phyloP scores from a whole-genome alignment of 2,797 vertebrate genomes.

The Sarcoramphus papa region DNA sequence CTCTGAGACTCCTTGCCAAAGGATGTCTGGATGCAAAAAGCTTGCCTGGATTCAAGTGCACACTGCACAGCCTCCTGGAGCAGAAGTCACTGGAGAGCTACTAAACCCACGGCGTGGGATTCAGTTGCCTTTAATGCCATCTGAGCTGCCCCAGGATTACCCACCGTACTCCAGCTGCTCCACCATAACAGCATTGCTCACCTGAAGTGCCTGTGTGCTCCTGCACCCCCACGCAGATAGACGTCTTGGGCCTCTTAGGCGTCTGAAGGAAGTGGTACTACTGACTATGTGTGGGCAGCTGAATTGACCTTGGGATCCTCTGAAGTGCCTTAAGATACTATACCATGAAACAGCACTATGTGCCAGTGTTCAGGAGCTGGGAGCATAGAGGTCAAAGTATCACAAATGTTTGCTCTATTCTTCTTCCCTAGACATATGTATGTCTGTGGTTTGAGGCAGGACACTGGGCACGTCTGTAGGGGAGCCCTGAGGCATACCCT shows the following conservation, averaged over 20 bases:
- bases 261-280: neutral
- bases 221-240: accelerated
- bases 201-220: neutral
- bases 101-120: neutral
- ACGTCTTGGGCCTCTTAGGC: neutral
- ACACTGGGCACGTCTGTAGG: accelerated
- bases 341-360: neutral
- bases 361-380: neutral
- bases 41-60: neutral
- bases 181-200: neutral
- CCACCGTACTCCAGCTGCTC: neutral
- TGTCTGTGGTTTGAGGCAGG: neutral
- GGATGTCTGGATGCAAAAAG: neutral
- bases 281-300: neutral
- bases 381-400: accelerated
- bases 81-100: neutral
- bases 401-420: neutral
- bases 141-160: neutral
- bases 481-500: neutral
- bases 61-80: neutral
- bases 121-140: neutral
- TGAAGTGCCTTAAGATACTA: neutral
- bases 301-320: neutral
- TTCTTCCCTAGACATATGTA: neutral
- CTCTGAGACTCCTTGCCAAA: neutral